phyloP scores from a whole-genome alignment of 2,113 vertebrate genomes.

The Taxidea taxus region DNA sequence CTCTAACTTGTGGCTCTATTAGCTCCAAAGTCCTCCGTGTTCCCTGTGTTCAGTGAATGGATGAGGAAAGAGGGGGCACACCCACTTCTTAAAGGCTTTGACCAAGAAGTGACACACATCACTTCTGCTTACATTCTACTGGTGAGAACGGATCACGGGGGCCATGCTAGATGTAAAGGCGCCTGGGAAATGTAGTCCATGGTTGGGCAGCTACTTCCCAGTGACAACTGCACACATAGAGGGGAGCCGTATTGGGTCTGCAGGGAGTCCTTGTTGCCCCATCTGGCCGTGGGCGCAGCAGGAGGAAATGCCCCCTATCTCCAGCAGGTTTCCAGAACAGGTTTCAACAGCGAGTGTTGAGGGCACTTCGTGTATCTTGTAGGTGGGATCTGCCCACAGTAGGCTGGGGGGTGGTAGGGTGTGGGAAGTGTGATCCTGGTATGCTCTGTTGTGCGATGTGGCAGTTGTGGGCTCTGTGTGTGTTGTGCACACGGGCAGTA shows the following conservation, averaged over 20 bases:
- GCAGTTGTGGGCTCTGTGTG: neutral
- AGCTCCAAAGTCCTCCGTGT: neutral
- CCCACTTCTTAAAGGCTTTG: neutral
- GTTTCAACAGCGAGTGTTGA: neutral
- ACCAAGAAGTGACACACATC: neutral
- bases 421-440: accelerated
- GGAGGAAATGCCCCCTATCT: neutral
- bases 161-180: neutral
- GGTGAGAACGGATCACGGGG: neutral
- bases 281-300: neutral
- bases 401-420: neutral
- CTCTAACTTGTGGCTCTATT: neutral
- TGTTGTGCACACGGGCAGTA: neutral
- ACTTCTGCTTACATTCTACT: neutral
- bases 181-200: neutral
- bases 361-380: neutral
- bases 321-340: neutral
- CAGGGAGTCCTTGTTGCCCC: neutral
- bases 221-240: neutral
- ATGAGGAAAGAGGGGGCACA: neutral
- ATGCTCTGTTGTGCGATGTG: accelerated
- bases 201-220: neutral
- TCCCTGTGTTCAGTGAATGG: too few species aligned
- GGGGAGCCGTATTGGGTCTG: neutral
- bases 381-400: neutral